These are phyloP conservation scores for Dasyurus viverrinus DNA, from an alignment of 2,113 vertebrate genomes.

Conservation along the genomic window DNA sequence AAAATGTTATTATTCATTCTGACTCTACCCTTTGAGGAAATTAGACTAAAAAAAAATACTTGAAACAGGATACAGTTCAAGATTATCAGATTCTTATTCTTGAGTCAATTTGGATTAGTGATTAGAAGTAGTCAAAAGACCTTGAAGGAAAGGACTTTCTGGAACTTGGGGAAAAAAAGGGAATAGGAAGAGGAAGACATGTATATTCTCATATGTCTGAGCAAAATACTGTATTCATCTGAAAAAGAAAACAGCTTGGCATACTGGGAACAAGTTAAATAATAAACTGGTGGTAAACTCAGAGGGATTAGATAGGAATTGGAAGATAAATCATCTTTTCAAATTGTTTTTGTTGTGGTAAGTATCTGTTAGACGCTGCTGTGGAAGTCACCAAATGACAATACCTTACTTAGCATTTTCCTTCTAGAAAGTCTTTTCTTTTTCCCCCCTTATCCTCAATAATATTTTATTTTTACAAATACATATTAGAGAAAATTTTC, in stretches of 20 bases:
- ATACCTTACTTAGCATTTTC: neutral
- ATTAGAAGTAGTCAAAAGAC: neutral
- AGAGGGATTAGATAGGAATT: neutral
- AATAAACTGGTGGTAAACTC: neutral
- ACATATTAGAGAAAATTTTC: too few relatives aligned
- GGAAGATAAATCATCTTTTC: neutral
- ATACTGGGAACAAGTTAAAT: neutral
- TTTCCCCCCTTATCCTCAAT: too few relatives aligned
- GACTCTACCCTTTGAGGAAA: neutral
- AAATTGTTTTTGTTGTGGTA: neutral
- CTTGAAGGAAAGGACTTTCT: neutral
- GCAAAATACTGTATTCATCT: neutral
- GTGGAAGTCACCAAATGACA: neutral
- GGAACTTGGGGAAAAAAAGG: rapidly evolving
- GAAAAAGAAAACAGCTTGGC: neutral
- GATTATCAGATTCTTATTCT: neutral
- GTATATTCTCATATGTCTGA: neutral
- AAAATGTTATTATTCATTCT: neutral
- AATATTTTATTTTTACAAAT: too few relatives aligned
- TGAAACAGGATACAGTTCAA: neutral
- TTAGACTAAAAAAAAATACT: neutral
- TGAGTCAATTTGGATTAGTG: neutral
- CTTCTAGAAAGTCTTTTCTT: neutral
- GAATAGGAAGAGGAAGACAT: neutral
- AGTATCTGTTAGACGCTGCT: neutral